Evolutionary conservation across 2,113 vertebrate species (phyloP).

Genomic region (Pyrgilauda ruficollis): DNA sequence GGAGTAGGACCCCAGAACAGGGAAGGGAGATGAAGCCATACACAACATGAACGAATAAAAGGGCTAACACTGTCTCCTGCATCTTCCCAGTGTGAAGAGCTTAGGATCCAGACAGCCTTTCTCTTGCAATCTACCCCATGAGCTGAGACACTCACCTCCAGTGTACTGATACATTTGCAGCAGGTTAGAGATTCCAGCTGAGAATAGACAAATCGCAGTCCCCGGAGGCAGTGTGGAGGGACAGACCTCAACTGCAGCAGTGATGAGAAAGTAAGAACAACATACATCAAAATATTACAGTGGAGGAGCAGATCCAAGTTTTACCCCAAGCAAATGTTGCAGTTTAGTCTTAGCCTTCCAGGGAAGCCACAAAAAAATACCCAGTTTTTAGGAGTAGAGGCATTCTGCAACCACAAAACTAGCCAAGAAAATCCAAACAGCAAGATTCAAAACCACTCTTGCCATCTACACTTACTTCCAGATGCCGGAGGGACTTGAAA

Average conservation of each 20-base stretch:
- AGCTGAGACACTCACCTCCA: slow-evolving; percentile 78
- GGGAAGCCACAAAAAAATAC: not conserved
- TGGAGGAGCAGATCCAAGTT: not conserved
- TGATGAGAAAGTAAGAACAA: not conserved
- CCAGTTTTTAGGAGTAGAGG: not conserved
- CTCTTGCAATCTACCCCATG: not conserved
- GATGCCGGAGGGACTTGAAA: slow-evolving; percentile 89
- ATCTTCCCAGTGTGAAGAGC: not conserved
- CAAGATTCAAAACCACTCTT: not conserved
- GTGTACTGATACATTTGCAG: slow-evolving; percentile 83
- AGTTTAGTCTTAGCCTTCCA: not conserved
- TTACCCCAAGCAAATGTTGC: not conserved
- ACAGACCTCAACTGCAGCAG: slow-evolving; percentile 77
- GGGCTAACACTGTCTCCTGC: not conserved
- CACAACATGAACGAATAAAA: not conserved
- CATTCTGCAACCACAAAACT: not conserved
- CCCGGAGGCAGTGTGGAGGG: slow-evolving; percentile 86
- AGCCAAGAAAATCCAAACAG: not conserved
- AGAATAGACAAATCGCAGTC: slow-evolving; percentile 89
- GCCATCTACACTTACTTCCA: slow-evolving; percentile 80
- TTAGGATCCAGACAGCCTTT: not conserved
- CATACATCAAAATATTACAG: not conserved
- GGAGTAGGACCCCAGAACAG: too few species aligned
- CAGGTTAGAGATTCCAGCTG: slow-evolving; percentile 91
- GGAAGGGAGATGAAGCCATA: not conserved